Percentiles rank a stretch among this genome's conserved stretches.
These are phyloP conservation scores for Tonatia bakeri DNA, from an alignment of 2,113 vertebrate species.

Conservation along the genomic window DNA sequence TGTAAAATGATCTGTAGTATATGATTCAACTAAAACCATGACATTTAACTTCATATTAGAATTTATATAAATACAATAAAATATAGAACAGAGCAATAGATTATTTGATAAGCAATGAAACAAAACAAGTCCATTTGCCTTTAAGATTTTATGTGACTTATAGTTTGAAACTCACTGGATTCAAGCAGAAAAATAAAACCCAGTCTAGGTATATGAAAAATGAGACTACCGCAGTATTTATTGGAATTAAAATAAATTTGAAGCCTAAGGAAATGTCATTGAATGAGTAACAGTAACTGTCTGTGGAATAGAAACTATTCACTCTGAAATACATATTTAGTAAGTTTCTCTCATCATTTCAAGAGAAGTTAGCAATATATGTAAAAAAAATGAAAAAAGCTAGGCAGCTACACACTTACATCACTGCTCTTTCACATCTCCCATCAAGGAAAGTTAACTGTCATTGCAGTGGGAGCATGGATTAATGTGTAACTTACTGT, in stretches of 20 bases:
- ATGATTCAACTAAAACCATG: background rate
- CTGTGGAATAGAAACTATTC: background rate
- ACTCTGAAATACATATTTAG: slow-evolving; percentile 29
- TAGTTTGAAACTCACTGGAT: background rate
- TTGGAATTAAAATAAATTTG: slow-evolving; percentile 45
- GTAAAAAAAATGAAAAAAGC: background rate
- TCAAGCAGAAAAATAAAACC: background rate
- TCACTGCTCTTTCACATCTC: background rate
- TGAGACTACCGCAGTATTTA: background rate
- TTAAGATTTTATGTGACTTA: slow-evolving; percentile 24
- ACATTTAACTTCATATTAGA: slow-evolving; percentile 27
- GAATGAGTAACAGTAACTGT: background rate
- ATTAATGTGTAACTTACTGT: slow-evolving; percentile 45
- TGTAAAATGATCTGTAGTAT: background rate
- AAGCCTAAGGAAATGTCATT: slow-evolving; percentile 52
- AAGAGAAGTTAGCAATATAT: background rate
- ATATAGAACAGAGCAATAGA: background rate
- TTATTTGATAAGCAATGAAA: background rate
- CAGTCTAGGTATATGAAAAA: slow-evolving; percentile 15
- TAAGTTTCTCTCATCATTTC: slow-evolving; percentile 23
- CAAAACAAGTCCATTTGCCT: slow-evolving; percentile 40
- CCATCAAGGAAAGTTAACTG: background rate
- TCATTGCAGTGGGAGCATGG: background rate
- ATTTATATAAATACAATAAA: slow-evolving; percentile 30
- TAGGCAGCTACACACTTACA: background rate